Evolutionary conservation across 2,113 vertebrate genomes (phyloP).

Genomic region (Xenopus laevis): DNA sequence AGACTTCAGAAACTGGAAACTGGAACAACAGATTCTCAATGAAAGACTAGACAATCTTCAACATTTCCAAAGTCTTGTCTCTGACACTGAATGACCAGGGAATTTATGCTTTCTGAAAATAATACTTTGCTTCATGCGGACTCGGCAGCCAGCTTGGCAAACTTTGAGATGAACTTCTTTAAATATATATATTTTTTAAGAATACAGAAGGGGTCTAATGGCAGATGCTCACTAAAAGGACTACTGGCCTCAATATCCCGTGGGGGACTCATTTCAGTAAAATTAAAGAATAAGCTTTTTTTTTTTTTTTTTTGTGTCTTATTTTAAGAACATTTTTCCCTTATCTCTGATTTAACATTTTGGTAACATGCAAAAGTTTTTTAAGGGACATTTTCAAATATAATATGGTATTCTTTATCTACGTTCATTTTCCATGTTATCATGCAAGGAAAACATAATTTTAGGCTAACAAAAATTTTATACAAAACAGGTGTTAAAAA

Average conservation of each 20-base stretch:
- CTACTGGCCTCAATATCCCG: conserved; percentile 30
- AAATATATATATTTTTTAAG: conserved; percentile 45
- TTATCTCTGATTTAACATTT: too few relatives aligned
- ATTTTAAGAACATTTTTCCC: not conserved
- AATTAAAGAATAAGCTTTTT: conserved; percentile 34
- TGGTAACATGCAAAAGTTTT: too few relatives aligned
- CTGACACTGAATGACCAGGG: conserved; percentile 31
- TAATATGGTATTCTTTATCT: too few relatives aligned
- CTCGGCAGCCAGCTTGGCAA: conserved; percentile 17
- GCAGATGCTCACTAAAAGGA: conserved; percentile 18
- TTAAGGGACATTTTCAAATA: too few relatives aligned
- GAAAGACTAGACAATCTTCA: conserved; percentile 49
- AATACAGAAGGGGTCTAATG: conserved; percentile 17
- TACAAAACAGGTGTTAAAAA: too few relatives aligned
- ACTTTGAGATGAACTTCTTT: conserved; percentile 35
- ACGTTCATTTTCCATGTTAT: too few relatives aligned
- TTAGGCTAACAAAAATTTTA: too few relatives aligned
- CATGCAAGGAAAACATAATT: too few relatives aligned
- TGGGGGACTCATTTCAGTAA: conserved; percentile 40
- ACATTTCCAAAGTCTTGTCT: conserved; percentile 16
- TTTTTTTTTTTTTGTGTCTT: too few relatives aligned
- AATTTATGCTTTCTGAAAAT: conserved; percentile 30
- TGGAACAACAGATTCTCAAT: conserved; percentile 64
- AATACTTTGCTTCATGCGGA: conserved; percentile 25
- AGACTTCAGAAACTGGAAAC: conserved; percentile 82